Evolutionary conservation across 2,797 vertebrate species (phyloP).

Genomic region (Poecilia gillii): DNA sequence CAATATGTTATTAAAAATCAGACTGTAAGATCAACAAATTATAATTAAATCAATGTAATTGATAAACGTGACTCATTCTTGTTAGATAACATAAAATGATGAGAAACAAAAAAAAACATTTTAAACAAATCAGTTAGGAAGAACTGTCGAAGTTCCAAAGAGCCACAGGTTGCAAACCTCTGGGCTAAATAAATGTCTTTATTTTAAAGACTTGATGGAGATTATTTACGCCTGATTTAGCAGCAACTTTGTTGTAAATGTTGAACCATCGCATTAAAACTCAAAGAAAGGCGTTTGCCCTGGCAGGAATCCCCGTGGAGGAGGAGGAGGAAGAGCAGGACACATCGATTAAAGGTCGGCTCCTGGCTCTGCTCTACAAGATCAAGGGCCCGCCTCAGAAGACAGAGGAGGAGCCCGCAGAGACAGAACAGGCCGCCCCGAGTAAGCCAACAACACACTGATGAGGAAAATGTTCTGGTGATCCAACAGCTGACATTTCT

Average conservation of each 20-base stretch:
- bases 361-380: conserved; percentile 90
- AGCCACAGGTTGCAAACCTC: background rate
- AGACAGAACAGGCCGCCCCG: conserved; percentile 87
- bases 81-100: no score
- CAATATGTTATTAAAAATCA: no score
- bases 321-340: conserved; percentile 92
- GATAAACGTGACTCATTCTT: no score
- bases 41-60: no score
- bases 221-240: background rate
- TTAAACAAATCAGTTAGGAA: no score
- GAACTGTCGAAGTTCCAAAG: no score
- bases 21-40: no score
- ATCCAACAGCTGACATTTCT: background rate
- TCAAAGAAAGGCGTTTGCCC: conserved; percentile 11
- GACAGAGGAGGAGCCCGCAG: conserved; percentile 83
- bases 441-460: conserved; percentile 80
- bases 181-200: background rate
- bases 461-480: background rate
- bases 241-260: background rate
- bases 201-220: background rate
- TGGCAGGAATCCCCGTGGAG: conserved; percentile 92
- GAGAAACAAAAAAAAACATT: no score
- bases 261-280: background rate
- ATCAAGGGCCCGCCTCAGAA: conserved; percentile 92
- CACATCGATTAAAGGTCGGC: conserved; percentile 90